These are phyloP conservation scores for Amblyjoppa proteus DNA, from an alignment of 2,888 invertebrate species.

Conservation along the genomic window DNA sequence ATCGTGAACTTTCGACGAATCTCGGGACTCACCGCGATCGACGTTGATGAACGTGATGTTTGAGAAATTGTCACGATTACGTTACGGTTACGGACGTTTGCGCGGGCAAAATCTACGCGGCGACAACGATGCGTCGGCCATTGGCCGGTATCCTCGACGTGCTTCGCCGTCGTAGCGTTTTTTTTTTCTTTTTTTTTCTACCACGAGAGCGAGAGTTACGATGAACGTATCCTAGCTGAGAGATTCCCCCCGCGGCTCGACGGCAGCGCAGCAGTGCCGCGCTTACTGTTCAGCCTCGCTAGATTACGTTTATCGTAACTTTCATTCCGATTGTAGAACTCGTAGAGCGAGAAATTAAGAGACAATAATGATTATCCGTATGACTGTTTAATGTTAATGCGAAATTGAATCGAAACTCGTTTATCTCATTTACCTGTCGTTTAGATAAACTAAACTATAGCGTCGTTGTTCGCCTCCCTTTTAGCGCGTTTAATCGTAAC, in stretches of 20 bases:
- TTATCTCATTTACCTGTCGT: constrained; percentile 9
- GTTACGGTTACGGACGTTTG: constrained; percentile 75
- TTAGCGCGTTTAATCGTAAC: background rate
- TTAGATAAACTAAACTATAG: background rate
- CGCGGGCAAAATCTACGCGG: constrained; percentile 82
- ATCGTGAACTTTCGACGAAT: constrained; percentile 12
- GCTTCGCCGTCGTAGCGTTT: constrained; percentile 13
- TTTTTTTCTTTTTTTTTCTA: background rate
- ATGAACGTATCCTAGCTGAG: constrained; percentile 13
- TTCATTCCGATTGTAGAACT: constrained; percentile 4
- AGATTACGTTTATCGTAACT: constrained; percentile 44
- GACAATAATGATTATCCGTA: background rate
- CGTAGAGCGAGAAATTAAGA: constrained; percentile 6
- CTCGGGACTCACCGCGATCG: constrained; percentile 50
- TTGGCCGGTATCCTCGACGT: constrained; percentile 66
- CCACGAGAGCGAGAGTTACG: constrained; percentile 18
- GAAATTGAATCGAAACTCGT: constrained; percentile 4
- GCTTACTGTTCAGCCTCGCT: background rate
- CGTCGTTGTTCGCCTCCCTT: background rate
- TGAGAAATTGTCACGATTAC: constrained; percentile 72
- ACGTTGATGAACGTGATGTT: constrained; percentile 50
- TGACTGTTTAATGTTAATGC: background rate
- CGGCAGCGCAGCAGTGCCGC: background rate
- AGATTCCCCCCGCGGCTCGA: too few species aligned
- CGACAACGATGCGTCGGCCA: constrained; percentile 75